Evolutionary conservation across 2,888 invertebrate species (phyloP).

Genomic region (Drosophila eohydei): DNA sequence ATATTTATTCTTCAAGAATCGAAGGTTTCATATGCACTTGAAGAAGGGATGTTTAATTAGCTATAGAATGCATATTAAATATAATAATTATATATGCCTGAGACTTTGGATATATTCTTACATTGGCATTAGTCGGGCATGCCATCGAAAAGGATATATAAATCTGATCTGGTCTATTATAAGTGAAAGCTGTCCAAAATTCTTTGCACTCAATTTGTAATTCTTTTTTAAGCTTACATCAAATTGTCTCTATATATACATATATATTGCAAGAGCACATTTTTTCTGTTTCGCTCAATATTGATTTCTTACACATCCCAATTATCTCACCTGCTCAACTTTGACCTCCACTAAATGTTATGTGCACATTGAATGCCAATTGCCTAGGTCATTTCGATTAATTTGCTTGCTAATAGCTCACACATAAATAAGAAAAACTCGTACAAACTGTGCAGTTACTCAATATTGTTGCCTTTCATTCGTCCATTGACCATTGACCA

Average conservation of each 20-base stretch:
- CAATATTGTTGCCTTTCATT: slow-evolving; percentile 9
- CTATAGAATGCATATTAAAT: too few relatives aligned
- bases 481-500: slow-evolving; percentile 12
- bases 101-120: too few relatives aligned
- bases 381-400: slow-evolving; percentile 40
- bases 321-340: not conserved
- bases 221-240: too few relatives aligned
- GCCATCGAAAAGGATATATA: too few relatives aligned
- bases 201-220: too few relatives aligned
- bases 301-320: not conserved
- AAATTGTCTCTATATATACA: not conserved
- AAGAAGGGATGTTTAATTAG: not conserved
- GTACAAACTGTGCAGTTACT: slow-evolving; percentile 2
- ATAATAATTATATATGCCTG: too few relatives aligned
- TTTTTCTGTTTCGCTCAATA: not conserved
- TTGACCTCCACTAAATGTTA: not conserved
- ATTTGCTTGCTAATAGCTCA: slow-evolving; percentile 36
- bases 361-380: slow-evolving; percentile 25
- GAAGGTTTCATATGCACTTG: not conserved
- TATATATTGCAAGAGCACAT: not conserved
- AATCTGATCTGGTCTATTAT: too few relatives aligned
- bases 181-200: too few relatives aligned
- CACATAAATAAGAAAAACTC: slow-evolving; percentile 43
- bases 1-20: too few relatives aligned
- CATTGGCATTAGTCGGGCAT: too few relatives aligned